Conservation (phyloP, 2,888 invertebrate genomes). For the Phaonia tiefii region DNA sequence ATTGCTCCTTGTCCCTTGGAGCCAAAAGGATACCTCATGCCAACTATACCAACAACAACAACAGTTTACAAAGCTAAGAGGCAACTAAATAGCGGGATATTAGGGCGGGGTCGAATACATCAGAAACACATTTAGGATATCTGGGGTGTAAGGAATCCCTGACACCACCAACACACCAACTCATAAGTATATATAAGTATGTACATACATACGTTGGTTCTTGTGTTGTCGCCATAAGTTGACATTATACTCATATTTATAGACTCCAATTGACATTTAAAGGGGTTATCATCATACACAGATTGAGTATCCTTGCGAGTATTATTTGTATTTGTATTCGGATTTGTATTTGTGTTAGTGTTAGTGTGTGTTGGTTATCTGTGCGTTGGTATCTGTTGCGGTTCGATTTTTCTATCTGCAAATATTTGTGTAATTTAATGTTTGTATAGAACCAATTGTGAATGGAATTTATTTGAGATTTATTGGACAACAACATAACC, state of each 20-base stretch:
- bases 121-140: constrained; percentile 8
- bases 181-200: too few relatives aligned
- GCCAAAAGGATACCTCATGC: neutral
- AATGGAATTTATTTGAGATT: constrained; percentile 15
- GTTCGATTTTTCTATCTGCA: neutral
- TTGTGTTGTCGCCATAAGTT: neutral
- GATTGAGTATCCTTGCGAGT: constrained; percentile 20
- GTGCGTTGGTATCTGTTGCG: neutral
- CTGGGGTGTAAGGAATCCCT: too few relatives aligned
- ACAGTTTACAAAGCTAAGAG: neutral
- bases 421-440: constrained; percentile 23
- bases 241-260: constrained; percentile 25
- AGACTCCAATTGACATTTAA: constrained; percentile 26
- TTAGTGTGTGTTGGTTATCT: neutral
- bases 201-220: too few relatives aligned
- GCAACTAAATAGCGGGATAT: neutral
- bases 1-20: neutral
- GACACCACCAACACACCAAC: too few relatives aligned
- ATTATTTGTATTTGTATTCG: constrained; percentile 17
- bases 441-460: constrained; percentile 30
- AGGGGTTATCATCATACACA: constrained; percentile 27
- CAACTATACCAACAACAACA: neutral
- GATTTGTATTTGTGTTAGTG: constrained; percentile 6
- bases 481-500: neutral
- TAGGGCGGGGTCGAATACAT: neutral